phyloP scores from a whole-genome alignment of 2,888 invertebrate genomes.

The Crossocerus cetratus region DNA sequence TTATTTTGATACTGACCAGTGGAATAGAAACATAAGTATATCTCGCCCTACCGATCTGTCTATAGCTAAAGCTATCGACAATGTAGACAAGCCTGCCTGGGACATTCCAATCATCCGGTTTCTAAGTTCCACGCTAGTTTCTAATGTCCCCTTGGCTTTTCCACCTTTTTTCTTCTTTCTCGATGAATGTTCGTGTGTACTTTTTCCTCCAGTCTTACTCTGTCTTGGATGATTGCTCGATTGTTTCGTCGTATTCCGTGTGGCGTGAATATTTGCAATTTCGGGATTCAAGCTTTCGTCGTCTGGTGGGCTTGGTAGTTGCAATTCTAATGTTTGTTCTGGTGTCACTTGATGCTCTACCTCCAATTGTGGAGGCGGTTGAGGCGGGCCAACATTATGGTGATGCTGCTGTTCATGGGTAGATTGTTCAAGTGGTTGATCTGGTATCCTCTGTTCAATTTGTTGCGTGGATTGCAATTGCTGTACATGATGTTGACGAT shows the following conservation, averaged over 20 bases:
- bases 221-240: slow-evolving; percentile 52
- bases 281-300: slow-evolving; percentile 53
- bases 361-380: slow-evolving; percentile 46
- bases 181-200: slow-evolving; percentile 29
- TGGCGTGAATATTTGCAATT: slow-evolving; percentile 57
- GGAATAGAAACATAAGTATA: slow-evolving; percentile 14
- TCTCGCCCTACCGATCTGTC: slow-evolving; percentile 70
- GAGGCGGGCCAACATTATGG: slow-evolving; percentile 58
- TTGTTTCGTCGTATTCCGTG: slow-evolving; percentile 63
- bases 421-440: slow-evolving; percentile 45
- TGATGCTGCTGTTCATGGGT: slow-evolving; percentile 46
- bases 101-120: slow-evolving; percentile 76
- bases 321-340: slow-evolving; percentile 42
- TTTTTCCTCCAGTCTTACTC: slow-evolving; percentile 29
- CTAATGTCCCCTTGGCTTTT: slow-evolving; percentile 73
- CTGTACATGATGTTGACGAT: slow-evolving; percentile 49
- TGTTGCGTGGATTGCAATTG: slow-evolving; percentile 43
- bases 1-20: too few relatives aligned
- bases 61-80: slow-evolving; percentile 74
- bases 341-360: slow-evolving; percentile 53
- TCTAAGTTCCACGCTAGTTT: slow-evolving; percentile 74
- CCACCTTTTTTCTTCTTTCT: slow-evolving; percentile 72
- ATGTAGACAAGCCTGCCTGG: slow-evolving; percentile 73
- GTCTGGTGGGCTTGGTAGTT: slow-evolving; percentile 47
- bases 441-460: slow-evolving; percentile 52